A percentile compares a stretch with the other conserved stretches of the same genome.
These are phyloP conservation scores for Gobionotothen gibberifrons DNA, from an alignment of 2,797 vertebrate species.

Conservation along the genomic window DNA sequence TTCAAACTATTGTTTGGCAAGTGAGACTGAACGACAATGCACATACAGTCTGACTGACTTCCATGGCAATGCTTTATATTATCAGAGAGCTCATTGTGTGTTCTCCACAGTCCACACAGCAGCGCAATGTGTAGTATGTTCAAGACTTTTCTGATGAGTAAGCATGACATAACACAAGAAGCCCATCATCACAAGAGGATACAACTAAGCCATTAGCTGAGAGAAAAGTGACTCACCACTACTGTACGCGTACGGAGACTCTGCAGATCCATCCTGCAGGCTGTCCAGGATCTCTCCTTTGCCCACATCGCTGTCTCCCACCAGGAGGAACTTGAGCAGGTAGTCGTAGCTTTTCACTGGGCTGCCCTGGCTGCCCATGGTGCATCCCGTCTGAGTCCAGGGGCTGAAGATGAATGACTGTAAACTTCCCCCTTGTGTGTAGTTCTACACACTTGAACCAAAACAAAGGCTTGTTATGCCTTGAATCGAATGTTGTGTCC, in stretches of 20 bases:
- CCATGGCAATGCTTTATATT: slow-evolving; percentile 30
- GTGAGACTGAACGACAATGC: slow-evolving; percentile 32
- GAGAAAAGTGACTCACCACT: slow-evolving; percentile 88
- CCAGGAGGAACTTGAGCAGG: slow-evolving; percentile 96
- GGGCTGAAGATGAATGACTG: slow-evolving; percentile 15
- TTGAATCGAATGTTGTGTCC: slow-evolving; percentile 38
- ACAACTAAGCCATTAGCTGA: slow-evolving; percentile 35
- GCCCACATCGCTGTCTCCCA: slow-evolving; percentile 97
- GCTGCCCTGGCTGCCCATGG: slow-evolving; percentile 95
- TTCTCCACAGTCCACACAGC: slow-evolving; percentile 20
- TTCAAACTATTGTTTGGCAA: slow-evolving; percentile 30
- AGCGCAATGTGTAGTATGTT: slow-evolving; percentile 14
- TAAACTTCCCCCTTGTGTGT: neutral
- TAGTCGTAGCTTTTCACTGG: slow-evolving; percentile 99
- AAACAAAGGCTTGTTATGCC: slow-evolving; percentile 51
- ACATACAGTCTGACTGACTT: slow-evolving; percentile 37
- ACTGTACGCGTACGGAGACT: slow-evolving; percentile 97
- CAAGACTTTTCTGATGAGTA: slow-evolving; percentile 40
- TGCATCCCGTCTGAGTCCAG: slow-evolving; percentile 59
- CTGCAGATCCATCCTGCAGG: slow-evolving; percentile 95
- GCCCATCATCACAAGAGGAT: slow-evolving; percentile 13
- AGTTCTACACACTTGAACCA: slow-evolving; percentile 3
- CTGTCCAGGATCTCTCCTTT: slow-evolving; percentile 99
- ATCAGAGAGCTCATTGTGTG: slow-evolving; percentile 47
- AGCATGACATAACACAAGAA: slow-evolving; percentile 42